These are phyloP conservation scores for Colossoma macropomum DNA, from an alignment of 2,113 vertebrate genomes.

Conservation along the genomic window DNA sequence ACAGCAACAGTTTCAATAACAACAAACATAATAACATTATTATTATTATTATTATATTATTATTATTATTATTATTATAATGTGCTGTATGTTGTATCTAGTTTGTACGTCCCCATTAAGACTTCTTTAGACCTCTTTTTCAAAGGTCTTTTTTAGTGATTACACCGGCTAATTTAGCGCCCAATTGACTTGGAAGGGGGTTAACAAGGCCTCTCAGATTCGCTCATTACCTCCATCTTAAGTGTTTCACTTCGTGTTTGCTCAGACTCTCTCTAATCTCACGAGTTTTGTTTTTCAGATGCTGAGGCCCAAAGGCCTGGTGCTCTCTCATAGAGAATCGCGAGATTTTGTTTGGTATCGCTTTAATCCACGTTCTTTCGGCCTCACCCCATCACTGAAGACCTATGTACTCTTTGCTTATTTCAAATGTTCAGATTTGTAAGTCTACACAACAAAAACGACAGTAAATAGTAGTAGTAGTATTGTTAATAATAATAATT, in stretches of 20 bases:
- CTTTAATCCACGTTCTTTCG: neutral
- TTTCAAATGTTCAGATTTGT: no score
- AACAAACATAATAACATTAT: no score
- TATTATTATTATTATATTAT: no score
- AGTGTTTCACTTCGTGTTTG: constrained; percentile 5
- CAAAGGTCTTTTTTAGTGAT: constrained; percentile 20
- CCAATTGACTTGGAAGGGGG: constrained; percentile 14
- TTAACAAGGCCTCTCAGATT: constrained; percentile 26
- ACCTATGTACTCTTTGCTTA: no score
- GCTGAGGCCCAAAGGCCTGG: neutral
- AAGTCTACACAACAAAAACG: no score
- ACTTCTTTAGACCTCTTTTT: neutral
- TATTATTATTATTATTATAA: no score
- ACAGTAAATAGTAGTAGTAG: no score
- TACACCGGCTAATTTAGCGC: constrained; percentile 36
- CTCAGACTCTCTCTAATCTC: neutral
- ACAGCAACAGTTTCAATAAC: no score
- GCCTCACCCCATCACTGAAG: no score
- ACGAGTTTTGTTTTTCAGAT: neutral
- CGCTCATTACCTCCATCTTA: constrained; percentile 1
- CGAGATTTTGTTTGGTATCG: neutral
- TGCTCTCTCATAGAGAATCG: neutral
- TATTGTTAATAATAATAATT: no score
- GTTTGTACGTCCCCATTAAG: neutral
- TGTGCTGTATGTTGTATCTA: no score